Conservation (phyloP, 2,888 invertebrate species). For the Drosophila ustulata region DNA sequence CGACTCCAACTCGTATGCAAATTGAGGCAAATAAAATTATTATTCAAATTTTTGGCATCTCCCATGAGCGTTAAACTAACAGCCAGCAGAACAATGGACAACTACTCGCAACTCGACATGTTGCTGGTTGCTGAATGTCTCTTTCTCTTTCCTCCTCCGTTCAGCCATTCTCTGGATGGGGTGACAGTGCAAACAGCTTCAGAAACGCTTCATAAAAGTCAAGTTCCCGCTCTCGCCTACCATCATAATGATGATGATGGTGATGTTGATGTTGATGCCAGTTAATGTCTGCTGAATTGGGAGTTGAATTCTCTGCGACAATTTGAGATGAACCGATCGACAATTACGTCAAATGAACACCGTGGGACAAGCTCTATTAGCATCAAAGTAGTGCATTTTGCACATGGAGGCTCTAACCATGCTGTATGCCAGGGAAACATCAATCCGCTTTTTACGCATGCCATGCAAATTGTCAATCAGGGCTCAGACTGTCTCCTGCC, state of each 20-base stretch:
- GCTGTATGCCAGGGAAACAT: neutral
- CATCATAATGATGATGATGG: constrained; percentile 14
- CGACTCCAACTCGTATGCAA: constrained; percentile 56
- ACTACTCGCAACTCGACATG: constrained; percentile 59
- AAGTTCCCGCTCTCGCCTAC: constrained; percentile 25
- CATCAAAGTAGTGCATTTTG: neutral
- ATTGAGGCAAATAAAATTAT: constrained; percentile 79
- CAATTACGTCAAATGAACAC: constrained; percentile 37
- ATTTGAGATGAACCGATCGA: constrained; percentile 58
- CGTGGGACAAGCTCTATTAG: constrained; percentile 10
- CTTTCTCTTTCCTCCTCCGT: neutral
- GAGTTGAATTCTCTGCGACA: constrained; percentile 24
- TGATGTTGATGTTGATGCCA: constrained; percentile 32
- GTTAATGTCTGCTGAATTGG: constrained; percentile 33
- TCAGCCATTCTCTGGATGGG: constrained; percentile 27
- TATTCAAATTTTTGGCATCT: constrained; percentile 79
- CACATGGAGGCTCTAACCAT: neutral
- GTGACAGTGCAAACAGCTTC: constrained; percentile 62
- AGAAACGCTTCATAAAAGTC: constrained; percentile 63
- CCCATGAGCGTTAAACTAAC: constrained; percentile 80
- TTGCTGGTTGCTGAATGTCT: constrained; percentile 8
- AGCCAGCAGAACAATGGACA: constrained; percentile 67
- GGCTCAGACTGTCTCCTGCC: constrained; percentile 7
- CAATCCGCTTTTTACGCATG: neutral
- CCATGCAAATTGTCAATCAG: constrained; percentile 44